Evolutionary conservation across 2,113 vertebrate genomes (phyloP).

Genomic region (Gopherus evgoodei): DNA sequence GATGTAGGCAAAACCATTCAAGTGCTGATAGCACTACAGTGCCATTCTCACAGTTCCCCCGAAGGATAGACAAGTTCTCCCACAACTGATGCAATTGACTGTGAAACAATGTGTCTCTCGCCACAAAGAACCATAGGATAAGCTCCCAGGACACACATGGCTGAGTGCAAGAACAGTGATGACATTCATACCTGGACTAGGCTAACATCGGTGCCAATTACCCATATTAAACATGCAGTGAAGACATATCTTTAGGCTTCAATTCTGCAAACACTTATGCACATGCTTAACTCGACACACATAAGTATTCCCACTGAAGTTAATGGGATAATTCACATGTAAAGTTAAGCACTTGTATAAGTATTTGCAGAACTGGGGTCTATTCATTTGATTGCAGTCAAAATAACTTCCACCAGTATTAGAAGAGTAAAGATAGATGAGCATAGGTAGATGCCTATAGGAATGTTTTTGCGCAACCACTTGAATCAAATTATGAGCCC

Average conservation of each 20-base stretch:
- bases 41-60: too few species aligned
- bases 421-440: not conserved
- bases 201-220: not conserved
- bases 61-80: too few species aligned
- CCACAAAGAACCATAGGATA: too few species aligned
- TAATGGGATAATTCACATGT: not conserved
- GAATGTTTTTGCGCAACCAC: not conserved
- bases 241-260: not conserved
- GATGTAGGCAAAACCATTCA: too few species aligned
- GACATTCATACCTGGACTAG: too few species aligned
- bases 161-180: too few species aligned
- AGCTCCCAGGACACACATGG: too few species aligned
- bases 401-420: not conserved
- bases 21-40: too few species aligned
- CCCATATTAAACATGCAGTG: not conserved
- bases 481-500: fast-evolving
- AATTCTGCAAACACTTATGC: not conserved
- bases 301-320: not conserved
- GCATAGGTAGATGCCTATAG: not conserved
- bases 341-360: not conserved
- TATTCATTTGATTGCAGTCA: not conserved
- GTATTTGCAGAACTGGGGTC: not conserved
- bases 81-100: too few species aligned
- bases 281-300: not conserved
- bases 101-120: too few species aligned